Conservation (phyloP, 2,888 invertebrate genomes). For the Baccha elongata region DNA sequence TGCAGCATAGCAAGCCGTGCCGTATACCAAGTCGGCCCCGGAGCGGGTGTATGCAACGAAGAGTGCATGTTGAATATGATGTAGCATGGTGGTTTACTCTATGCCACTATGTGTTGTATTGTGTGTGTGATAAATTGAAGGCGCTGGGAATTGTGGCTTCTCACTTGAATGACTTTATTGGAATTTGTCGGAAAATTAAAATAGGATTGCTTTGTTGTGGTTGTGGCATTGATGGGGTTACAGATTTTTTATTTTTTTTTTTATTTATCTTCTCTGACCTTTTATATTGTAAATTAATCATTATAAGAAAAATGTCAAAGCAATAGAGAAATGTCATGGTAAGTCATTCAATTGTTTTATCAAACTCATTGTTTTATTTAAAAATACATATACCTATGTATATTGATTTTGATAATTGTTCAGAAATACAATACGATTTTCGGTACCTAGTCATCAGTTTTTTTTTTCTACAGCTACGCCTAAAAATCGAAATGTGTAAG, state of each 20-base stretch:
- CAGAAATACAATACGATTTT: too few species aligned
- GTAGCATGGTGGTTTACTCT: conserved; percentile 13
- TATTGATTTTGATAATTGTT: too few species aligned
- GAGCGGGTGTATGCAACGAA: not conserved
- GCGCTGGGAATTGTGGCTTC: conserved; percentile 63
- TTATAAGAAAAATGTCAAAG: conserved; percentile 15
- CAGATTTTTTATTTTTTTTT: not conserved
- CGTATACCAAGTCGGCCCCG: too few species aligned
- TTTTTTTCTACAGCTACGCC: too few species aligned
- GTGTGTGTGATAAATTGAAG: conserved; percentile 49
- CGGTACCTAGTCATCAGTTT: too few species aligned
- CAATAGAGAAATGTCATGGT: conserved; percentile 8
- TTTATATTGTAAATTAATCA: conserved; percentile 17
- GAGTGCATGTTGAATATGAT: conserved; percentile 5
- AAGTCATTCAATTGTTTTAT: too few species aligned
- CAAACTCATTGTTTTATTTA: too few species aligned
- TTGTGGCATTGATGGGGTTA: conserved; percentile 39
- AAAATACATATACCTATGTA: too few species aligned
- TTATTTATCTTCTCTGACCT: conserved; percentile 5
- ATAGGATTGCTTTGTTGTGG: conserved; percentile 31
- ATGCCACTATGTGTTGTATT: conserved; percentile 9
- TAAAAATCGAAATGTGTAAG: too few species aligned
- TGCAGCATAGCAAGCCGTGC: not conserved
- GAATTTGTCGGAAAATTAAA: conserved; percentile 45
- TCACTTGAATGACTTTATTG: conserved; percentile 67